These are phyloP conservation scores for Drosophila serrata DNA, from an alignment of 1,140 invertebrate genomes.

Conservation along the genomic window DNA sequence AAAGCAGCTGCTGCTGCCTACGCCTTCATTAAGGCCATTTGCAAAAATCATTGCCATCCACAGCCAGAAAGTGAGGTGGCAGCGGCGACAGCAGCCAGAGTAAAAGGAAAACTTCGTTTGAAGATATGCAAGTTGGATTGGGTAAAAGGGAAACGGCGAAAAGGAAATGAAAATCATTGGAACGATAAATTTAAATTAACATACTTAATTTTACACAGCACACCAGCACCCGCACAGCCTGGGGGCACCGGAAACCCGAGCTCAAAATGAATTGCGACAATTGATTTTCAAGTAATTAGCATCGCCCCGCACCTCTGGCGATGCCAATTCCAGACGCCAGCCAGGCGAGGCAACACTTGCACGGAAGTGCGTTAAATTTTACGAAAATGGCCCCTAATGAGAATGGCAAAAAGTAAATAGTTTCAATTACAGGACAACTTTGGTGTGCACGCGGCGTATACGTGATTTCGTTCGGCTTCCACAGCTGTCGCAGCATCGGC, in stretches of 20 bases:
- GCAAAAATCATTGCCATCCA: slow-evolving; percentile 55
- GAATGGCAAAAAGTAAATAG: slow-evolving; percentile 78
- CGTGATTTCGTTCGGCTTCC: slow-evolving; percentile 52
- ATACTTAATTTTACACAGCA: slow-evolving; percentile 73
- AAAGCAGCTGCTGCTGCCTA: slow-evolving; percentile 41
- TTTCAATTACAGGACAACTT: slow-evolving; percentile 74
- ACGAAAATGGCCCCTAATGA: slow-evolving; percentile 76
- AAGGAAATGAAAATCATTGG: slow-evolving; percentile 74
- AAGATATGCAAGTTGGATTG: slow-evolving; percentile 59
- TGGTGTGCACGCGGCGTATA: slow-evolving; percentile 59
- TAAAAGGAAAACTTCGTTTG: slow-evolving; percentile 38
- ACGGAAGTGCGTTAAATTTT: slow-evolving; percentile 74
- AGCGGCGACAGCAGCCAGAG: slow-evolving; percentile 1
- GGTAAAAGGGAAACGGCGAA: slow-evolving; percentile 30
- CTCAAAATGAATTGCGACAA: slow-evolving; percentile 78
- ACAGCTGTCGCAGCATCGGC: slow-evolving; percentile 32
- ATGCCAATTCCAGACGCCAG: slow-evolving; percentile 37
- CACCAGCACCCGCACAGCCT: neutral
- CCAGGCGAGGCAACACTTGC: slow-evolving; percentile 63
- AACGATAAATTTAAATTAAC: slow-evolving; percentile 81
- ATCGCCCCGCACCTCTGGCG: slow-evolving; percentile 36
- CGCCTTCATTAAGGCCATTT: slow-evolving; percentile 70
- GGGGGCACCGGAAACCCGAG: slow-evolving; percentile 22
- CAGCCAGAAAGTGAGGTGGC: slow-evolving; percentile 8
- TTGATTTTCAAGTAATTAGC: slow-evolving; percentile 81